These are phyloP conservation scores for Volucella bombylans DNA, from an alignment of 2,888 invertebrate genomes.

Conservation along the genomic window DNA sequence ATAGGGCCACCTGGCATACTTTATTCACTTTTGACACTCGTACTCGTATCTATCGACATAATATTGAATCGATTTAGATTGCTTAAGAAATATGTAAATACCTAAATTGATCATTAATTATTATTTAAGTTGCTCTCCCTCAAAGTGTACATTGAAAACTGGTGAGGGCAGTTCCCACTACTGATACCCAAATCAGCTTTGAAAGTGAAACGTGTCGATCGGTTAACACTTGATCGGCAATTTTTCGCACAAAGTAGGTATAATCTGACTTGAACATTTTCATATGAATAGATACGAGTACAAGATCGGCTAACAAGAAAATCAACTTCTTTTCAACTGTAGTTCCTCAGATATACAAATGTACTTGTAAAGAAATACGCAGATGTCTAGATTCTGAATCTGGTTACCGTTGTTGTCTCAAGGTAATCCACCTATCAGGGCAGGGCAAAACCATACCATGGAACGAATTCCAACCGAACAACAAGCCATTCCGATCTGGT, in stretches of 20 bases:
- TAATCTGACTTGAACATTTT: not conserved
- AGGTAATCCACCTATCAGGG: constrained; percentile 65
- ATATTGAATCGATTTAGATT: no score
- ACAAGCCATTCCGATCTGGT: constrained; percentile 53
- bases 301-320: constrained; percentile 9
- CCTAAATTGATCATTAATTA: constrained; percentile 10
- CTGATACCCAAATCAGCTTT: constrained; percentile 24
- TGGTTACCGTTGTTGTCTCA: constrained; percentile 69
- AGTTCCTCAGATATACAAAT: not conserved
- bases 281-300: not conserved
- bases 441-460: constrained; percentile 55
- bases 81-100: not conserved
- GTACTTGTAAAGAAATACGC: constrained; percentile 12
- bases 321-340: constrained; percentile 5
- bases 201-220: constrained; percentile 51
- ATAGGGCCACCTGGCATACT: no score
- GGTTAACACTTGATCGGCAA: not conserved
- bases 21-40: no score
- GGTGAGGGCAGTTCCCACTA: constrained; percentile 36
- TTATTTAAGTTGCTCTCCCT: not conserved
- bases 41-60: no score
- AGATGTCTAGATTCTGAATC: constrained; percentile 47
- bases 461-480: constrained; percentile 40
- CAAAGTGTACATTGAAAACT: constrained; percentile 4
- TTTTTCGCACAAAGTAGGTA: constrained; percentile 29